Conservation (phyloP, 37 sponge, comb jelly and placozoan genomes). For the Ephydatia muelleri region DNA sequence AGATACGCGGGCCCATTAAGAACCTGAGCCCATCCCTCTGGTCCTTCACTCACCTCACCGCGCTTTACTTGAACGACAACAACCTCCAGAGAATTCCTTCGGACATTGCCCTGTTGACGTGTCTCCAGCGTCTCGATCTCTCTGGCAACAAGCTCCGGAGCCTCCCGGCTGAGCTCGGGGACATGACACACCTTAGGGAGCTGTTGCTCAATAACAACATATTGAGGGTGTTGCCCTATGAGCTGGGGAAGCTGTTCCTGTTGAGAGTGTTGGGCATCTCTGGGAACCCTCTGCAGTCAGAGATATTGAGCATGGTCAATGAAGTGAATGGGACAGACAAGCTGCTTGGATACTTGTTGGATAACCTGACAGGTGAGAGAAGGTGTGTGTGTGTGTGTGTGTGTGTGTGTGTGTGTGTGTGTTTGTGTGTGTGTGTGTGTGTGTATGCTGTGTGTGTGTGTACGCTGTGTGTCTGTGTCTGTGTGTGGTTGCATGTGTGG, state of each 20-base stretch:
- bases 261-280: conserved; percentile 57
- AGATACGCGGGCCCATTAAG: conserved; percentile 72
- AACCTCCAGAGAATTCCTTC: conserved; percentile 82
- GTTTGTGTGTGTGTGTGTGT: conserved; percentile 20
- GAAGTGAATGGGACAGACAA: conserved; percentile 87
- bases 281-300: conserved; percentile 85
- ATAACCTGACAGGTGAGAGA: conserved; percentile 3
- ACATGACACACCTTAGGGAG: conserved; percentile 92
- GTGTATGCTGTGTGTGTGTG: conserved; percentile 21
- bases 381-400: conserved; percentile 19
- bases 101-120: conserved; percentile 72
- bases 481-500: conserved; percentile 34
- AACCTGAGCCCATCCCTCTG: conserved; percentile 84
- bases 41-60: conserved; percentile 75
- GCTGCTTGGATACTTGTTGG: conserved; percentile 74
- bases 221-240: conserved; percentile 85
- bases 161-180: conserved; percentile 92
- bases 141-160: conserved; percentile 91
- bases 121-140: conserved; percentile 81
- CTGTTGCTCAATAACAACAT: conserved; percentile 87
- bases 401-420: conserved; percentile 18
- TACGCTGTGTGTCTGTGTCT: conserved; percentile 22
- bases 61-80: conserved; percentile 81
- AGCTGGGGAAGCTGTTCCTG: conserved; percentile 90
- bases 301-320: conserved; percentile 62